Percentiles rank a stretch among this genome's conserved stretches.
Evolutionary conservation across 2,888 invertebrate genomes (phyloP).

Genomic region (Arge pagana): DNA sequence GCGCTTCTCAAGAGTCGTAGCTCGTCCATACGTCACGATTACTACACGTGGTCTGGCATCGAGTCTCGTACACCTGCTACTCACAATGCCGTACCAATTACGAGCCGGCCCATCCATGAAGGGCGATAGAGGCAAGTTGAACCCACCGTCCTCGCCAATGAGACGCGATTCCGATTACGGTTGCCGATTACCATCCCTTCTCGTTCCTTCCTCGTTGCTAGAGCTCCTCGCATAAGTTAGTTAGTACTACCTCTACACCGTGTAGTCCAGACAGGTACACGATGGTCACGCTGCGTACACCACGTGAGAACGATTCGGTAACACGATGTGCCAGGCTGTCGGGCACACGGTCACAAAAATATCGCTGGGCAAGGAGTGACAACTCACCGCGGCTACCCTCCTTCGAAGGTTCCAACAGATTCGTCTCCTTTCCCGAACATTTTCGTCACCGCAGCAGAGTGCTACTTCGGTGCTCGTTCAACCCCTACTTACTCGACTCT

Average conservation of each 20-base stretch:
- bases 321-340: conserved; percentile 10
- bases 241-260: conserved; percentile 13
- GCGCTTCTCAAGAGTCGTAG: no score
- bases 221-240: neutral
- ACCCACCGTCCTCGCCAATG: conserved; percentile 33
- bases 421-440: no score
- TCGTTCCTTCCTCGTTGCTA: conserved; percentile 26
- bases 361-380: no score
- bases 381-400: no score
- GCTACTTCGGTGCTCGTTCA: no score
- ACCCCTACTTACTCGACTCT: no score
- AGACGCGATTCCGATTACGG: conserved; percentile 50
- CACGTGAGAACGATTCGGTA: conserved; percentile 48
- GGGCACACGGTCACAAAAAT: no score
- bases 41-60: conserved; percentile 43
- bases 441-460: no score
- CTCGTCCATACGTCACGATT: conserved; percentile 41
- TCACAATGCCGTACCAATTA: conserved; percentile 1
- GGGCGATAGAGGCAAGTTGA: conserved; percentile 11
- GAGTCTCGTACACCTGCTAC: no score
- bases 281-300: conserved; percentile 54
- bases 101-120: conserved; percentile 10
- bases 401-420: no score
- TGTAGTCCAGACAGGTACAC: conserved; percentile 30
- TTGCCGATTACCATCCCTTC: conserved; percentile 46